Conservation (phyloP, 2,797 vertebrate genomes). For the Propithecus deckenii region DNA sequence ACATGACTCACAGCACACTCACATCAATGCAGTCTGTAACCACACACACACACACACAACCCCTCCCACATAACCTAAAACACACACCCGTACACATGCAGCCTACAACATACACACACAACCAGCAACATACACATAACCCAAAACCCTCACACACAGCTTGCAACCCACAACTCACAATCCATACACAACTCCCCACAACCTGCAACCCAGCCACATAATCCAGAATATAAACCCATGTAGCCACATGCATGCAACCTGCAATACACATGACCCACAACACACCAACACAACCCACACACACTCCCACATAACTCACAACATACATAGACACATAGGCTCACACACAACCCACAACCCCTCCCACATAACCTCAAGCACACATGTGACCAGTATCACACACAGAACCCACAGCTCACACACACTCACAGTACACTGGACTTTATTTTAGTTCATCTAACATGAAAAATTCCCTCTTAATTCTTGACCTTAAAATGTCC, state of each 20-base stretch:
- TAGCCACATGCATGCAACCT: not conserved
- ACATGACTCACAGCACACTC: no score
- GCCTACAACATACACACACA: not conserved
- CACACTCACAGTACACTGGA: not conserved
- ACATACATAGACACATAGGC: not conserved
- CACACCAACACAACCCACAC: not conserved
- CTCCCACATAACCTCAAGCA: not conserved
- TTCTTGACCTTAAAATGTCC: not conserved
- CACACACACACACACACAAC: no score
- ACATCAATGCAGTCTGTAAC: not conserved
- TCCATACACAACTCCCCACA: not conserved
- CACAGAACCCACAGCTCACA: not conserved
- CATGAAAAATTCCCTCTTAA: not conserved
- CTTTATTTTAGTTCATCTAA: not conserved
- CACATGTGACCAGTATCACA: not conserved
- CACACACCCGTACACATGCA: not conserved
- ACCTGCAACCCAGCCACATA: not conserved
- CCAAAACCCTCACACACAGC: not conserved
- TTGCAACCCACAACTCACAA: not conserved
- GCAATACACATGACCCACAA: not conserved
- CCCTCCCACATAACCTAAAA: not conserved
- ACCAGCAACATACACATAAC: not conserved
- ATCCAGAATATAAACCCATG: not conserved
- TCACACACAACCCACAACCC: not conserved
- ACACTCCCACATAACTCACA: fast-evolving